Base-by-base conservation (phyloP, 2,797 vertebrate species). In the Scyliorhinus canicula region DNA sequence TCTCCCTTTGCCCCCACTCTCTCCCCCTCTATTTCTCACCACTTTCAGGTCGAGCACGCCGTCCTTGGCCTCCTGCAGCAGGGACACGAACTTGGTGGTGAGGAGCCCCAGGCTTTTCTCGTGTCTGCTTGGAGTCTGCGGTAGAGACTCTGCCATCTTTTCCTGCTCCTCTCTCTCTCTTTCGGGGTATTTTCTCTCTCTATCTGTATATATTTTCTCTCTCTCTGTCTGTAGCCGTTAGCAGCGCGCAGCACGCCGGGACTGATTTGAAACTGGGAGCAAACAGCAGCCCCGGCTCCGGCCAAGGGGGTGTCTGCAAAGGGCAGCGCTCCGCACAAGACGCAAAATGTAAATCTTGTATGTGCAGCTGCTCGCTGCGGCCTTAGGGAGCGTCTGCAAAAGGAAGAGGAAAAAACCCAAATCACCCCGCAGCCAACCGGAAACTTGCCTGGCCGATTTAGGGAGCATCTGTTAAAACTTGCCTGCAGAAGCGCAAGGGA, bases 71-170 rank as follows among this genome's bases (percentile, higher is more conserved):
- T 98, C 98, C 95, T 98, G 98, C 14, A 99, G 97, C 95, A 99
- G 96, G 63, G 98, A 97, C 95, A 99, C 98, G 95, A 99, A 99
- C 97, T 98, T 99, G 96, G 98, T 97, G 3, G 99, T 98, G 95
- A 99, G 99, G 95, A 98, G 98, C 91, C 98, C 98, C 97, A 99
- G 97, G 98, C 99, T 99, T 97, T 99, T 99, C 97, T 99, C 98
- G 95, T 98, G 98, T 94, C 98, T 97, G 96, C 98, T 98, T 28
- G 97, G 97, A 52, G 95, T 95, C 40, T 91, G 88, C 57, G 88
- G 88, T n/a, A 91, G 60, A 24, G 88, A 40, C 88, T 91, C 88
- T 57, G 88, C 88, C 88, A 91, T 91, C 55, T 57, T 90, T 52
- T 60, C 11, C 50, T 31, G n/a, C 24, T 21, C 26, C 85, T 4